Conservation (phyloP, 2,888 invertebrate genomes). For the Netelia melanura region DNA sequence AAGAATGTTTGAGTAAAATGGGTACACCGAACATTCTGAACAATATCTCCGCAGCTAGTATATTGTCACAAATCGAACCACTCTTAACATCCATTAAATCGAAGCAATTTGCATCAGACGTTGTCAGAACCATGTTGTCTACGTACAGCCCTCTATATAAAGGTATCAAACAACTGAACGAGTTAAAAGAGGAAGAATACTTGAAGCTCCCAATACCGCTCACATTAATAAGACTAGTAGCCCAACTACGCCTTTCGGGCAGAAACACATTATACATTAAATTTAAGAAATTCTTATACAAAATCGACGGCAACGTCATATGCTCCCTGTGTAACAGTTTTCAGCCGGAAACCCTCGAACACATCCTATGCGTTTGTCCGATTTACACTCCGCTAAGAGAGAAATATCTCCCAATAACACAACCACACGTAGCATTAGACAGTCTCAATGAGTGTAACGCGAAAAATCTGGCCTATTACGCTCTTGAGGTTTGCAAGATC, state of each 20-base stretch:
- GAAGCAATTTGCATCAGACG: constrained; percentile 9
- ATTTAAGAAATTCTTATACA: constrained; percentile 2
- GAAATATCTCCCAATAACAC: no score
- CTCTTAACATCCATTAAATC: background rate
- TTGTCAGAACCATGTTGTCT: background rate
- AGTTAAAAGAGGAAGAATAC: constrained; percentile 5
- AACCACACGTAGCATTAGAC: no score
- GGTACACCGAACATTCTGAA: background rate
- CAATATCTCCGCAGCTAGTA: background rate
- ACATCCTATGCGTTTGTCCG: no score
- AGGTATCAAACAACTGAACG: constrained; percentile 27
- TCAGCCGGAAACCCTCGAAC: background rate
- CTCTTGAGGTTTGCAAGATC: no score
- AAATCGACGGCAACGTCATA: background rate
- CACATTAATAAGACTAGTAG: background rate
- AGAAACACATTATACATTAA: background rate
- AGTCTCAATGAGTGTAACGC: no score
- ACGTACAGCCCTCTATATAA: constrained; percentile 6
- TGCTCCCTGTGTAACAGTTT: background rate
- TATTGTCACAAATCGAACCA: background rate
- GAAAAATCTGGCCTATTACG: no score
- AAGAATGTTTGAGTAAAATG: background rate
- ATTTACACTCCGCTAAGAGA: no score
- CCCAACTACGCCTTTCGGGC: background rate
- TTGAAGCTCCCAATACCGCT: background rate